A percentile compares a stretch with the other conserved stretches of the same genome.
phyloP scores from a whole-genome alignment of 2,888 invertebrate genomes.

The Cephonodes hylas region DNA sequence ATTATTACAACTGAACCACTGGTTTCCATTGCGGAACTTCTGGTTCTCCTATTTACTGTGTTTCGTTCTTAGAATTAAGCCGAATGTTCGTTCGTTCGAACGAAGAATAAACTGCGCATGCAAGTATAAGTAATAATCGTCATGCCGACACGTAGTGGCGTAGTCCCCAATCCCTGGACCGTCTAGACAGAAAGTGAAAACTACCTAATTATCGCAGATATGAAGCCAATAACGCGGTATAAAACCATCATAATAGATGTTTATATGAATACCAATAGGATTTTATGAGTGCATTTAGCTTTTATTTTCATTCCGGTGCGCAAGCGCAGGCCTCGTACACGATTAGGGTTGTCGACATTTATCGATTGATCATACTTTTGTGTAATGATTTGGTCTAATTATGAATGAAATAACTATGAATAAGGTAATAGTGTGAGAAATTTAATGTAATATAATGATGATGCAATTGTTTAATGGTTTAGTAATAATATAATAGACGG shows the following conservation, averaged over 20 bases:
- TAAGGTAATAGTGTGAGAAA: too few relatives aligned
- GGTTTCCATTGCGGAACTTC: too few relatives aligned
- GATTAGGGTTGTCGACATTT: slow-evolving; percentile 5
- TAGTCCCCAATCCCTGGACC: not conserved
- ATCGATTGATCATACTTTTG: not conserved
- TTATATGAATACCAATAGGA: slow-evolving; percentile 42
- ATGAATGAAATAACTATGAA: too few relatives aligned
- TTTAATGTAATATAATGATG: too few relatives aligned
- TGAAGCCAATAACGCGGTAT: slow-evolving; percentile 12
- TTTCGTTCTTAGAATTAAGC: too few relatives aligned
- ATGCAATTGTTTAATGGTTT: too few relatives aligned
- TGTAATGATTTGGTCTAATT: too few relatives aligned
- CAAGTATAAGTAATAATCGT: not conserved
- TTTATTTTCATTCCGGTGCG: slow-evolving; percentile 53
- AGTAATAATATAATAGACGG: too few relatives aligned
- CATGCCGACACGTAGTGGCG: not conserved
- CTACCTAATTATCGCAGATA: slow-evolving; percentile 26
- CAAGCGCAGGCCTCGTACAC: slow-evolving; percentile 25
- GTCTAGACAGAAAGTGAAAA: slow-evolving; percentile 34
- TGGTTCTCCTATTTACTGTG: too few relatives aligned
- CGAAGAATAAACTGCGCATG: not conserved
- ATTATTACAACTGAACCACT: too few relatives aligned
- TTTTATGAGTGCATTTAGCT: slow-evolving; percentile 37
- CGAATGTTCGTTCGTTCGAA: not conserved
- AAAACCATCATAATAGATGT: slow-evolving; percentile 38